phyloP scores from a whole-genome alignment of 2,113 vertebrate species.

The Hipposideros armiger region DNA sequence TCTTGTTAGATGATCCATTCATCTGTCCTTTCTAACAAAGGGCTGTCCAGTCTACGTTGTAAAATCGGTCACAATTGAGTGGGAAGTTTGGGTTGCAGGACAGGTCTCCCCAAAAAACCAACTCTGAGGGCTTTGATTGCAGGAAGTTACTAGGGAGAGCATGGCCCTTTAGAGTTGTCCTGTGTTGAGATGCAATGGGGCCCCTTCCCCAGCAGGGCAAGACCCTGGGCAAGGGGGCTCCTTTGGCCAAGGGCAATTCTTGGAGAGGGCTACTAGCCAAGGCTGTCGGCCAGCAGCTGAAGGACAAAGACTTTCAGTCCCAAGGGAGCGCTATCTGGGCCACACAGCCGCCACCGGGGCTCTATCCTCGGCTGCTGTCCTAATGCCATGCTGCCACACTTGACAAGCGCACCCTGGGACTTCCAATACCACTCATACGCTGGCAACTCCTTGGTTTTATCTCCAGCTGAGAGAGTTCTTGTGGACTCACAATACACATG shows the following conservation, averaged over 20 bases:
- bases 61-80: not conserved
- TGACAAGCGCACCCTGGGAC: not conserved
- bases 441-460: not conserved
- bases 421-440: not conserved
- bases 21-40: not conserved
- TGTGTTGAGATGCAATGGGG: not conserved
- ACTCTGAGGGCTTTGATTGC: not conserved
- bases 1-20: not conserved
- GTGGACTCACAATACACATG: not conserved
- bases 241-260: not conserved
- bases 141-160: not conserved
- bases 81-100: not conserved
- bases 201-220: not conserved
- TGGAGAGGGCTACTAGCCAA: not conserved
- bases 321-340: not conserved
- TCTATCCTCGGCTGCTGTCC: not conserved
- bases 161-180: not conserved
- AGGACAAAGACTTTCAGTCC: not conserved
- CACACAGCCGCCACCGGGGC: not conserved
- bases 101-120: not conserved
- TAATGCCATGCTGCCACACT: not conserved
- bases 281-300: not conserved
- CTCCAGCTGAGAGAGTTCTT: not conserved
- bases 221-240: not conserved
- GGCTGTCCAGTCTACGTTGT: not conserved